Evolutionary conservation across 2,888 invertebrate genomes (phyloP).

Genomic region (Fragum fragum): DNA sequence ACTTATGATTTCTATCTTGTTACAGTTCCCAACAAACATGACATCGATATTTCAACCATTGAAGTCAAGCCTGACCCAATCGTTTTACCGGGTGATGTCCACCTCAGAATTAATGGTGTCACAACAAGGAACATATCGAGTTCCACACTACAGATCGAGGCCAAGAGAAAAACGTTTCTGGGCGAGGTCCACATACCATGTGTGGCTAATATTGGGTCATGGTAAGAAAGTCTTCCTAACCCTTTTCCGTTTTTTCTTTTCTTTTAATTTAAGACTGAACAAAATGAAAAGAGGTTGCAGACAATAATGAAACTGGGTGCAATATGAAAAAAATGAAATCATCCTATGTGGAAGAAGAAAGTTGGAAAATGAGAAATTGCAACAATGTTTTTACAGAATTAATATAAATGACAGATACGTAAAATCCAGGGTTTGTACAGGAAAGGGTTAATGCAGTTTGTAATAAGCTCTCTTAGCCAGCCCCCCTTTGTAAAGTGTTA

Average conservation of each 20-base stretch:
- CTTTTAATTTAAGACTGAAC: neutral
- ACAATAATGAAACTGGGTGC: too few species aligned
- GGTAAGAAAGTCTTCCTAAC: conserved; percentile 32
- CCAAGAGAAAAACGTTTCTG: conserved; percentile 39
- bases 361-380: too few species aligned
- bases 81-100: conserved; percentile 34
- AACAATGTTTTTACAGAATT: too few species aligned
- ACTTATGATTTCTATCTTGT: neutral
- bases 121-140: conserved; percentile 30
- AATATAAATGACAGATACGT: too few species aligned
- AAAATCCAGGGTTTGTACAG: too few species aligned
- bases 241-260: too few species aligned
- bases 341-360: too few species aligned
- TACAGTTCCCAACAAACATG: conserved; percentile 9
- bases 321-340: neutral
- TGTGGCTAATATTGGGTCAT: conserved; percentile 40
- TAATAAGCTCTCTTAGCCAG: too few species aligned
- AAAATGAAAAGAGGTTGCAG: too few species aligned
- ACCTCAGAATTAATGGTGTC: conserved; percentile 19
- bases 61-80: conserved; percentile 39
- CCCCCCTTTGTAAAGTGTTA: too few species aligned
- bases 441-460: too few species aligned
- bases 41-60: conserved; percentile 9
- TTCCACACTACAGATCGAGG: conserved; percentile 24
- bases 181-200: conserved; percentile 40